Percentiles rank a stretch among this genome's conserved stretches.
Evolutionary conservation across 2,888 invertebrate species (phyloP).

Genomic region (Meteorus cinctellus): DNA sequence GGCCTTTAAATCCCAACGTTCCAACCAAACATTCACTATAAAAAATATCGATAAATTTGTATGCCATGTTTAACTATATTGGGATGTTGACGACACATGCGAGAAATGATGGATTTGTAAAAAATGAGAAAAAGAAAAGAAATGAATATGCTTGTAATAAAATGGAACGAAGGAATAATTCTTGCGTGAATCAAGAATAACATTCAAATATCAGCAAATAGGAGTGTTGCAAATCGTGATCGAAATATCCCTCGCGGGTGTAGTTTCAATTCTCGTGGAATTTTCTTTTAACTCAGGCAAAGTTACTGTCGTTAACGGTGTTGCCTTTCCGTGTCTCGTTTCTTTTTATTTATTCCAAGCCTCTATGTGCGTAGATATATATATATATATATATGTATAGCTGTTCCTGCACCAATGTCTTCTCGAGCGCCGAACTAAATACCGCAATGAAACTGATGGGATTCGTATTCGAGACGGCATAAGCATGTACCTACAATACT

Average conservation of each 20-base stretch:
- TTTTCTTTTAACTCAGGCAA: constrained; percentile 7
- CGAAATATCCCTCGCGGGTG: constrained; percentile 31
- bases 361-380: background rate
- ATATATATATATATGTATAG: background rate
- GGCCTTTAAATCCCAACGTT: constrained; percentile 18
- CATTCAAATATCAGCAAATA: constrained; percentile 25
- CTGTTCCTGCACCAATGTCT: background rate
- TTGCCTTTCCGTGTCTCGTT: constrained; percentile 20
- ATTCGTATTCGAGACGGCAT: constrained; percentile 40
- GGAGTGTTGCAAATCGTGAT: constrained; percentile 37
- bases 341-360: constrained; percentile 23
- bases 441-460: constrained; percentile 33
- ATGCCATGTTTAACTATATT: background rate
- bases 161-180: background rate
- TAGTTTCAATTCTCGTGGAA: constrained; percentile 33
- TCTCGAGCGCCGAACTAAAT: background rate
- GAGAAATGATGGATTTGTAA: background rate
- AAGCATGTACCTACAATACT: constrained; percentile 12
- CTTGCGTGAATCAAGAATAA: background rate
- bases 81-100: background rate
- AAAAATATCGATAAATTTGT: background rate
- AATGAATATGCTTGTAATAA: background rate
- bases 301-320: constrained; percentile 29
- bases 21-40: background rate
- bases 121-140: background rate